Evolutionary conservation across 1,140 invertebrate species (phyloP).

Genomic region (Schlechtendalia chinensis): DNA sequence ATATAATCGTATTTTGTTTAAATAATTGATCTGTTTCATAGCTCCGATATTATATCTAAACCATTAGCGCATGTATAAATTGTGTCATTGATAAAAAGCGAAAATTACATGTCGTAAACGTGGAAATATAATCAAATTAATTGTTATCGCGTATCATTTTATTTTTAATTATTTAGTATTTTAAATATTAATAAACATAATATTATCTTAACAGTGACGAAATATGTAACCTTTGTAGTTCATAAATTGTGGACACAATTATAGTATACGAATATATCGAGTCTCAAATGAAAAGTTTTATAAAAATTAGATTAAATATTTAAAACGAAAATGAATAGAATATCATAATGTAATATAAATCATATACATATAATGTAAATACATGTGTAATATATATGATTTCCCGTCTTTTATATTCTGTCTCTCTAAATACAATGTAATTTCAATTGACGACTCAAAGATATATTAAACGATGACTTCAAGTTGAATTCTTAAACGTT

Average conservation of each 20-base stretch:
- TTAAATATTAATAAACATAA: background rate
- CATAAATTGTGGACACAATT: background rate
- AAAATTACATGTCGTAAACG: background rate
- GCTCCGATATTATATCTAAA: slow-evolving; percentile 5
- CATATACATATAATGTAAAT: background rate
- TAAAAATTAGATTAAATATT: slow-evolving; percentile 7
- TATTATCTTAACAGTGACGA: background rate
- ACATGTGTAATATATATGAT: background rate
- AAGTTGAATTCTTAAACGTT: too few relatives aligned
- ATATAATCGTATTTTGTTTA: background rate
- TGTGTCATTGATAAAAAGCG: background rate
- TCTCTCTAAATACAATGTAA: background rate
- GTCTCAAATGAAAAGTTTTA: background rate
- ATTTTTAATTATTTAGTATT: slow-evolving; percentile 16
- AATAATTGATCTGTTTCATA: slow-evolving; percentile 13
- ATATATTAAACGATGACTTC: too few relatives aligned
- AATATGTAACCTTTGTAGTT: background rate
- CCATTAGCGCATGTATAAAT: background rate
- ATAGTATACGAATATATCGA: background rate
- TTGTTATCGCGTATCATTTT: background rate
- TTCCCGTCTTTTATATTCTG: background rate
- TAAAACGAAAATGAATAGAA: background rate
- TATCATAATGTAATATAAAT: background rate
- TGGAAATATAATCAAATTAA: background rate
- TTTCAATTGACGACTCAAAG: too few relatives aligned